Percentiles rank a stretch among this genome's conserved stretches.
Conservation (phyloP, 2,888 invertebrate genomes). For the Melanargia galathea region DNA sequence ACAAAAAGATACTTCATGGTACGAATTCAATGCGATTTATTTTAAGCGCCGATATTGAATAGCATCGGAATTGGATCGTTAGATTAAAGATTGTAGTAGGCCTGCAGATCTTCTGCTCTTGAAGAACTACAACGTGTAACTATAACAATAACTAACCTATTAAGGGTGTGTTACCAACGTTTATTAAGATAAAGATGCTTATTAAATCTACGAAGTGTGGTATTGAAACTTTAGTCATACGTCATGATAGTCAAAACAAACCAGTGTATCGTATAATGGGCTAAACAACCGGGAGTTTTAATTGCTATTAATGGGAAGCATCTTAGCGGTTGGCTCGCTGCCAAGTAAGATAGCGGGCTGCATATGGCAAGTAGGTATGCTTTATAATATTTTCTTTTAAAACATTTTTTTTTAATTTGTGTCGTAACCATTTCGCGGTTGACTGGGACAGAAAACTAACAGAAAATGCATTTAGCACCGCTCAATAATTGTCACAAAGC, state of each 20-base stretch:
- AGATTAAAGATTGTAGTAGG: no score
- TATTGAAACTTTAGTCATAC: conserved; percentile 25
- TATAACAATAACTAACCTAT: no score
- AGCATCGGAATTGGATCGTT: no score
- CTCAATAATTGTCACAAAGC: no score
- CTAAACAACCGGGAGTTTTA: conserved; percentile 37
- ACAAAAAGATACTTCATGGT: no score
- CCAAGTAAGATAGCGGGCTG: conserved; percentile 17
- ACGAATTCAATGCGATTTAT: no score
- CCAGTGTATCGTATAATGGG: conserved; percentile 31
- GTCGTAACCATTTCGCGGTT: not conserved
- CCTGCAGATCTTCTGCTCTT: no score
- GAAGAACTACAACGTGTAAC: no score
- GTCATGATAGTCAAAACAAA: conserved; percentile 28
- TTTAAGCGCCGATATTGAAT: no score
- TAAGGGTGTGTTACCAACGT: not conserved
- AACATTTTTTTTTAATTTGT: not conserved
- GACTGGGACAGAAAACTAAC: not conserved
- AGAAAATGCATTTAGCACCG: no score
- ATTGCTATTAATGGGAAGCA: conserved; percentile 35
- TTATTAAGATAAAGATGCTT: conserved; percentile 8
- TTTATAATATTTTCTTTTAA: conserved; percentile 7
- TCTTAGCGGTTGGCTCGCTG: conserved; percentile 10
- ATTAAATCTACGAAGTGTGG: conserved; percentile 21
- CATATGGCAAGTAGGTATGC: conserved; percentile 8